These are phyloP conservation scores for Colostygia pectinataria DNA, from an alignment of 2,888 invertebrate genomes.

Conservation along the genomic window DNA sequence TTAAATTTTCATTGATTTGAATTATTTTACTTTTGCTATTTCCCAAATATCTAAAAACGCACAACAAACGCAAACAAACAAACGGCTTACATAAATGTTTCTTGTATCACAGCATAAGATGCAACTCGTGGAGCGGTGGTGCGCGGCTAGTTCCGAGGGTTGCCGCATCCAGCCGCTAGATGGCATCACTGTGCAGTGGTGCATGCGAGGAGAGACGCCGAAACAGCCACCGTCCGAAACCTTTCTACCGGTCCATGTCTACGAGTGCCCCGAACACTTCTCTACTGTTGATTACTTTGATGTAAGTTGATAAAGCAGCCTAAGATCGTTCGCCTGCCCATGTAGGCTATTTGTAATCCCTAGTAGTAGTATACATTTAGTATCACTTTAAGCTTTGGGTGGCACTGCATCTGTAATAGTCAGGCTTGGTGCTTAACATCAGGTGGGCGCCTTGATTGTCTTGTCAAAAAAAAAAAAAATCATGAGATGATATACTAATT, in stretches of 20 bases:
- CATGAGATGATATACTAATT: too few species aligned
- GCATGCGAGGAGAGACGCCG: constrained; percentile 84
- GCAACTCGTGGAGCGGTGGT: constrained; percentile 85
- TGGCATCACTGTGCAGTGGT: constrained; percentile 87
- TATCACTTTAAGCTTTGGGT: too few species aligned
- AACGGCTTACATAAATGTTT: not conserved
- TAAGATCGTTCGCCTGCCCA: too few species aligned
- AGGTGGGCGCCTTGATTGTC: too few species aligned
- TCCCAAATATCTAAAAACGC: not conserved
- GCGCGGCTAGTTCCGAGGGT: constrained; percentile 64
- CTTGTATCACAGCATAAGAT: constrained; percentile 84
- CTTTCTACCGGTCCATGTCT: constrained; percentile 88
- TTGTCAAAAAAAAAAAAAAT: too few species aligned
- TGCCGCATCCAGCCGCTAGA: constrained; percentile 76
- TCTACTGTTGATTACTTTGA: constrained; percentile 93
- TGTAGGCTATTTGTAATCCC: too few species aligned
- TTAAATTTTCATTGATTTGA: too few species aligned
- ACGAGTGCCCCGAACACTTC: constrained; percentile 92
- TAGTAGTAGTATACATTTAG: too few species aligned
- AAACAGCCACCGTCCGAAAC: constrained; percentile 80
- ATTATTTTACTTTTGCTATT: constrained; percentile 3
- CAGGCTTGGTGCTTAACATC: too few species aligned
- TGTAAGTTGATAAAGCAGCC: constrained; percentile 83
- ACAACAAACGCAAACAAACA: too few species aligned
- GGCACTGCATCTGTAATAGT: too few species aligned